A percentile compares a stretch with the other conserved stretches of the same genome.
These are phyloP conservation scores for Syngnathus acus DNA, from an alignment of 2,797 vertebrate species.

Conservation along the genomic window DNA sequence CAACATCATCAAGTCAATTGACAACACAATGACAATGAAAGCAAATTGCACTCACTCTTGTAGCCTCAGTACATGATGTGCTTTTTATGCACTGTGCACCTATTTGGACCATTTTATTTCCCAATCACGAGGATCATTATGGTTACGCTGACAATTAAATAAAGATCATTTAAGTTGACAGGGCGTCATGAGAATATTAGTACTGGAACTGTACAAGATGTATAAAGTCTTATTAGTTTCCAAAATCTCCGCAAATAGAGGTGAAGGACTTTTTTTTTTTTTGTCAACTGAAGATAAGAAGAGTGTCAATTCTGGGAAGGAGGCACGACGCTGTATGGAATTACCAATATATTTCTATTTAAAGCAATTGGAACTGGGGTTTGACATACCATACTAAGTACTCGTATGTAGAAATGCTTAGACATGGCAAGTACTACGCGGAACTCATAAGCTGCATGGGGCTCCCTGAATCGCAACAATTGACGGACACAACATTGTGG, in stretches of 20 bases:
- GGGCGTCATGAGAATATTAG: constrained; percentile 13
- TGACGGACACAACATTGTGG: neutral
- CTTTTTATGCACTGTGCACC: constrained; percentile 24
- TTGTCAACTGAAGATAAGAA: neutral
- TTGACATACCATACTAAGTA: neutral
- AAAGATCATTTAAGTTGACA: neutral
- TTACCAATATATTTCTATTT: neutral
- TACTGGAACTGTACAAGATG: constrained; percentile 10
- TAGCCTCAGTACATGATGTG: constrained; percentile 20
- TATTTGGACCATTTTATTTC: constrained; percentile 18
- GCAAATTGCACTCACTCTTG: constrained; percentile 13
- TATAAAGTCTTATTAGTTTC: constrained; percentile 2
- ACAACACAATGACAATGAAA: constrained; percentile 28
- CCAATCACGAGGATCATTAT: constrained; percentile 25
- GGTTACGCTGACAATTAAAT: constrained; percentile 13
- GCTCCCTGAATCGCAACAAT: neutral
- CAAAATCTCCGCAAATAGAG: neutral
- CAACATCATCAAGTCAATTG: constrained; percentile 36
- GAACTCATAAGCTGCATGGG: neutral
- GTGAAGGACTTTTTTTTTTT: neutral
- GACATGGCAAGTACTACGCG: neutral
- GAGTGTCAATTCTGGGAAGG: neutral
- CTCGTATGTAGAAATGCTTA: neutral
- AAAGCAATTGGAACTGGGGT: neutral
- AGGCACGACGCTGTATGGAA: neutral